Evolutionary conservation across 2,888 invertebrate species (phyloP).

Genomic region (Mimachlamys varia): DNA sequence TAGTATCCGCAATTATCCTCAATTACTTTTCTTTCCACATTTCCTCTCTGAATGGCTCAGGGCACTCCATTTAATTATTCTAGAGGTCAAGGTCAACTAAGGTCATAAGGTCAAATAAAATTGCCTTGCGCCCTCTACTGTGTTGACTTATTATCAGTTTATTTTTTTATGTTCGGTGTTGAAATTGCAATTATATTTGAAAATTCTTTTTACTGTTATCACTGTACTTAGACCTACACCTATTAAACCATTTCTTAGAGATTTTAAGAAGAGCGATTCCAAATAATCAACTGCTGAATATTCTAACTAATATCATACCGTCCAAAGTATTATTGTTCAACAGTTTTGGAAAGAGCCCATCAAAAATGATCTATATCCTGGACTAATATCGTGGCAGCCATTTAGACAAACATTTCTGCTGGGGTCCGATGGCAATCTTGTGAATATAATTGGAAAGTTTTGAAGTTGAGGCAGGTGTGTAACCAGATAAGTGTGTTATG

Average conservation of each 20-base stretch:
- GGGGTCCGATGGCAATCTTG: slow-evolving; percentile 20
- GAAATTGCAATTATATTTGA: background rate
- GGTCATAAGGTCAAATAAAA: slow-evolving; percentile 10
- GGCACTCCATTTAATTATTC: background rate
- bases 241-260: background rate
- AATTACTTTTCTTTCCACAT: background rate
- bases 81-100: background rate
- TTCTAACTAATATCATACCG: background rate
- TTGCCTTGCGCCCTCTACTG: background rate
- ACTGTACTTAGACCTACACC: background rate
- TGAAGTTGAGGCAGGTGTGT: slow-evolving; percentile 23
- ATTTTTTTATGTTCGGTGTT: background rate
- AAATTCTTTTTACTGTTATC: background rate
- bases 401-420: background rate
- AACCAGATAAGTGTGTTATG: slow-evolving; percentile 19
- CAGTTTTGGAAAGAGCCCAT: slow-evolving; percentile 23
- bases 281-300: background rate
- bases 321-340: slow-evolving; percentile 28
- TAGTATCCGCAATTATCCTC: too few relatives aligned
- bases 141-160: background rate
- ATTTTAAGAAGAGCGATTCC: background rate
- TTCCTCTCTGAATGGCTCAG: background rate
- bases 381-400: slow-evolving; percentile 6
- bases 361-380: background rate
- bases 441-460: slow-evolving; percentile 26